Conservation (phyloP, 2,797 vertebrate genomes). For the Tauraco hartlaubi region DNA sequence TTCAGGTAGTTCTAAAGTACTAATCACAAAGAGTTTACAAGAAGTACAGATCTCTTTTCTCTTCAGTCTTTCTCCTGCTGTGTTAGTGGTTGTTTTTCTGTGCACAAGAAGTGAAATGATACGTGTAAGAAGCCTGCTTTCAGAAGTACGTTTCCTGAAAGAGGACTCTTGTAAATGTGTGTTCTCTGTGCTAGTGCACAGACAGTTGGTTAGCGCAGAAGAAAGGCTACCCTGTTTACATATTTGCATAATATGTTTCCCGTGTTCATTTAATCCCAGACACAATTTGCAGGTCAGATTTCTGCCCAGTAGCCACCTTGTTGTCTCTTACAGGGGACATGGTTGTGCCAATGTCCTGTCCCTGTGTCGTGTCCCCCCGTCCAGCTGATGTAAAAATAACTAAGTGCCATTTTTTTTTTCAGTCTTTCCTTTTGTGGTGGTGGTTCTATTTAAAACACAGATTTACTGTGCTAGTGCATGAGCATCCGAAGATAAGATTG, state of each 20-base stretch:
- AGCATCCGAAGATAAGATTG: not conserved
- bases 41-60: not conserved
- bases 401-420: not conserved
- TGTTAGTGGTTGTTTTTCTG: not conserved
- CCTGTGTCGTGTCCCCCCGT: too few relatives aligned
- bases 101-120: not conserved
- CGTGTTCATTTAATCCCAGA: not conserved
- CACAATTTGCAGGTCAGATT: not conserved
- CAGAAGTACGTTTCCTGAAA: not conserved
- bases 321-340: not conserved
- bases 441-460: not conserved
- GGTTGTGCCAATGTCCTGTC: not conserved
- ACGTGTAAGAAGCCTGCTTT: not conserved
- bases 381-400: not conserved
- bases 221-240: conserved; percentile 1
- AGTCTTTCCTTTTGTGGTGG: not conserved
- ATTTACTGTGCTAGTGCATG: not conserved
- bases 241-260: conserved; percentile 14
- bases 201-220: not conserved
- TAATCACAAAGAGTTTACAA: not conserved
- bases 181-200: not conserved
- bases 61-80: not conserved
- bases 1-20: not conserved
- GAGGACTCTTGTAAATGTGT: not conserved
- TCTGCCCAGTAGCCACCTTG: not conserved